Conservation (phyloP, 2,113 vertebrate genomes). For the Apaloderma vittatum region DNA sequence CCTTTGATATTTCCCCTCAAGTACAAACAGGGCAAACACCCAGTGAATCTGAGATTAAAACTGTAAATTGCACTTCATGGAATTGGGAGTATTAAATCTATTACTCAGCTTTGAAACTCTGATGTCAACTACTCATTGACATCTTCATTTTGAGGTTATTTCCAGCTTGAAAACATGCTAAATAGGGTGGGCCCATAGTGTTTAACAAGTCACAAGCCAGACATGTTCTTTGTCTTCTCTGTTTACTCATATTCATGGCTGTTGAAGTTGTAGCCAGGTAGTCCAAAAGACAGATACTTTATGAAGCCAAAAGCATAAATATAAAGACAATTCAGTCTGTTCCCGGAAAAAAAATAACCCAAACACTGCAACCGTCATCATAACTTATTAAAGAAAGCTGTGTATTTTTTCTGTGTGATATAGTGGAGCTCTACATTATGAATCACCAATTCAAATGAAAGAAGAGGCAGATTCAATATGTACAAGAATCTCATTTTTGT, state of each 20-base stretch:
- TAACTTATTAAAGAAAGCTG: not conserved
- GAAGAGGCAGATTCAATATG: not conserved
- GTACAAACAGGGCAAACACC: not conserved
- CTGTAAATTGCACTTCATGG: not conserved
- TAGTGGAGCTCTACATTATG: not conserved
- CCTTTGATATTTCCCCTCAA: not conserved
- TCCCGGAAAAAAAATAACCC: not conserved
- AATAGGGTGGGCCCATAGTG: not conserved
- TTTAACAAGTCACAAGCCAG: not conserved
- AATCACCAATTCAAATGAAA: not conserved
- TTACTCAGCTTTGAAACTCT: not conserved
- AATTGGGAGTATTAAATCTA: not conserved
- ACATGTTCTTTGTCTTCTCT: not conserved
- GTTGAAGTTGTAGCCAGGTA: not conserved
- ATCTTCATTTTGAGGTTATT: not conserved
- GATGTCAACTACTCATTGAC: not conserved
- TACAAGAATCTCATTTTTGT: not conserved
- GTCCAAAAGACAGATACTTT: not conserved
- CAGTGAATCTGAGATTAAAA: not conserved
- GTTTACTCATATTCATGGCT: not conserved
- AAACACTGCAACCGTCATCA: not conserved
- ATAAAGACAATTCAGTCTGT: not conserved
- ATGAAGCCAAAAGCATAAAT: not conserved
- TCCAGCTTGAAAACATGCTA: not conserved
- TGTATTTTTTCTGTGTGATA: not conserved